Base-by-base conservation (phyloP, 2,797 vertebrate species). In the Xiphophorus birchmanni region DNA sequence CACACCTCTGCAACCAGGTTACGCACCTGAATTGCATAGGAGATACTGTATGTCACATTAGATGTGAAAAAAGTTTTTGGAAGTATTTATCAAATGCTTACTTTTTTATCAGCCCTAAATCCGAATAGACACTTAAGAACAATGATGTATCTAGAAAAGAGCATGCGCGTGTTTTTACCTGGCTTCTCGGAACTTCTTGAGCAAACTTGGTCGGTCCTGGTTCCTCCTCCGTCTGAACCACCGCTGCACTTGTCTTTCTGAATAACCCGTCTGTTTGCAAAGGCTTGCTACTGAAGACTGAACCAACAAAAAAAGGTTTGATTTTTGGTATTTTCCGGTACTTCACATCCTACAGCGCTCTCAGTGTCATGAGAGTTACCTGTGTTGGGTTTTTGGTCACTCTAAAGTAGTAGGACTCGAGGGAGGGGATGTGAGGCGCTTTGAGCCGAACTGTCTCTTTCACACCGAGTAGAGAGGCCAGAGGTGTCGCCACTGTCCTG, bases 141-240 rank as follows among this genome's bases (percentile, higher is more conserved):
- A 65, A 10, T 7, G 7, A 17, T 35, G 35, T 35, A 72, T 60
- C 50, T 75, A 50, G 48, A 52, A 74, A n/a, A 45, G 21, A 40
- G 35, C 0, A 67, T 52, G 44, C 21, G 37, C 44, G 23, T 29
- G 2, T 18, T 45, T 76, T 88, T 91, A 98, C 98, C 98, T 97
- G 93, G 98, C 96, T 88, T 99, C 98, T 56, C 97, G 88, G 80
- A 99, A 99, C 89, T 98, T 99, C 94, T 99, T 99, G 11, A 98
- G 96, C 78, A 98, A 92, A 82, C 97, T 97, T 4, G 98, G 98
- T 52, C 98, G 90, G 94, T 99, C 98, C 86, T 98, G 98, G 91
- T 99, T 99, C 88, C 98, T 95, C 60, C 98, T 95, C 48, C 97
- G 96, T 23, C 97, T 96, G 90, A 99, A 99, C 98, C 98, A 99